Conservation (phyloP, 2,797 vertebrate species). For the Intellagama lesueurii region DNA sequence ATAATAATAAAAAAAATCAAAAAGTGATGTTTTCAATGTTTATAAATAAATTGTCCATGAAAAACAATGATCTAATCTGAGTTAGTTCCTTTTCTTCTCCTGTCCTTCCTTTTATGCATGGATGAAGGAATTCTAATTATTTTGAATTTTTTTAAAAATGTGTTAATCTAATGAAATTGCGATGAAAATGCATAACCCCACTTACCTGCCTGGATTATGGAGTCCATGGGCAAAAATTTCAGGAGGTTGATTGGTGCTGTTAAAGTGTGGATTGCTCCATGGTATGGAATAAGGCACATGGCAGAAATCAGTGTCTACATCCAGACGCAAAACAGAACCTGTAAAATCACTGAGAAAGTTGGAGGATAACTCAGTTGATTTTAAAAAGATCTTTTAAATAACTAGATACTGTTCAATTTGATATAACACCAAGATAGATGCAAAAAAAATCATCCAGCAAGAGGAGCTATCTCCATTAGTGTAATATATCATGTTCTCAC, state of each 20-base stretch:
- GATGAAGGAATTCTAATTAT: neutral
- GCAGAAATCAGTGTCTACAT: constrained; percentile 92
- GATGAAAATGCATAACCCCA: constrained; percentile 38
- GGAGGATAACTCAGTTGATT: constrained; percentile 46
- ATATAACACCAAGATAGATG: neutral
- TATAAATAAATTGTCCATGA: neutral
- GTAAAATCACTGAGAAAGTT: constrained; percentile 92
- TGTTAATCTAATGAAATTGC: neutral
- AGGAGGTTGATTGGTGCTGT: constrained; percentile 98
- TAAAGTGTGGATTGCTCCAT: constrained; percentile 95
- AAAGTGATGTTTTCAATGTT: neutral
- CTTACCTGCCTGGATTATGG: constrained; percentile 97
- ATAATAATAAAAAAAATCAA: too few species aligned
- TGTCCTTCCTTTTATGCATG: neutral
- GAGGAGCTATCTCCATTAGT: neutral
- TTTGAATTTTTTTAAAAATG: neutral
- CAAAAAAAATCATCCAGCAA: neutral
- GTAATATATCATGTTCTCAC: neutral
- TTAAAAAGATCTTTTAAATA: neutral
- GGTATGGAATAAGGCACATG: constrained; percentile 91
- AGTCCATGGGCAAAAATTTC: constrained; percentile 98
- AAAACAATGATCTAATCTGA: neutral
- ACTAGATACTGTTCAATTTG: neutral
- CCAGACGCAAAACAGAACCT: constrained; percentile 93
- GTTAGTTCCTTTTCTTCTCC: neutral